Conservation (phyloP, 37 sponge, comb jelly and placozoan species). For the Aplysina aerophoba region DNA sequence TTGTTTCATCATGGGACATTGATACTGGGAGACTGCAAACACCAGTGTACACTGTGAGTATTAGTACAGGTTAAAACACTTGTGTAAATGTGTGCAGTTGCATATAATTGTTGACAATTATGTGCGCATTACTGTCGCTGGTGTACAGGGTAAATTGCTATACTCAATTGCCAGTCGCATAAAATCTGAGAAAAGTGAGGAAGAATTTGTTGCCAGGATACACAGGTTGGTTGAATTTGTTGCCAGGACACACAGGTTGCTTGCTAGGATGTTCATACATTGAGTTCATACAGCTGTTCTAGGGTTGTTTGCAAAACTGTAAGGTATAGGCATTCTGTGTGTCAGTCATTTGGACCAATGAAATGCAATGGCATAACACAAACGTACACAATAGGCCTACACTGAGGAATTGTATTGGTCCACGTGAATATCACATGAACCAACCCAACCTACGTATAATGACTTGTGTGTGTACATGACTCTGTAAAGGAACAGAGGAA, state of each 20-base stretch:
- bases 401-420: too few species aligned
- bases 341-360: too few species aligned
- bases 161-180: not conserved
- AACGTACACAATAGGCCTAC: too few species aligned
- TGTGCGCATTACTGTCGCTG: not conserved
- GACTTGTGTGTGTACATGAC: too few species aligned
- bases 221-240: conserved; percentile 71
- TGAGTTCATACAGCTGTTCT: too few species aligned
- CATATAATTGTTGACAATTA: not conserved
- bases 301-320: too few species aligned
- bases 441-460: too few species aligned
- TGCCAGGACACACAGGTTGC: conserved; percentile 50
- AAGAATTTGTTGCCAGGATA: conserved; percentile 50
- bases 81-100: not conserved
- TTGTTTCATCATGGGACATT: conserved; percentile 69
- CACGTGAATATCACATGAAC: too few species aligned
- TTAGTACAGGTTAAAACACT: not conserved
- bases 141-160: not conserved
- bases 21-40: conserved; percentile 50
- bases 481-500: too few species aligned
- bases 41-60: conserved; percentile 67
- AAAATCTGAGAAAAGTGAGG: conserved; percentile 43
- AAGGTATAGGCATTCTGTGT: too few species aligned
- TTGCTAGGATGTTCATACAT: too few species aligned
- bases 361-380: too few species aligned